These are phyloP conservation scores for Mobula hypostoma DNA, from an alignment of 2,113 vertebrate species.

Conservation along the genomic window DNA sequence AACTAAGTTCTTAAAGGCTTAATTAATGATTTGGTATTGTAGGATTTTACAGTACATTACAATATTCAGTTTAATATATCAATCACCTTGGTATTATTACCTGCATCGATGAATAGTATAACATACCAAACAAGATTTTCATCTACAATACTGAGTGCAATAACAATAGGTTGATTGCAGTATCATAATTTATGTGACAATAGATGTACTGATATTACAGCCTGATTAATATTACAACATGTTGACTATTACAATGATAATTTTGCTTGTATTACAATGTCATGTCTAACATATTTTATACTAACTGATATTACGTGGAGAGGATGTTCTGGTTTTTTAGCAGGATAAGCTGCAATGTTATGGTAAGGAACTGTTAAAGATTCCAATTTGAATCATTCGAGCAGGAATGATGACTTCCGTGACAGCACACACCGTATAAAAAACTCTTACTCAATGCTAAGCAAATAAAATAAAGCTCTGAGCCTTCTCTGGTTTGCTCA, in stretches of 20 bases:
- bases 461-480: not conserved
- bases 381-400: not conserved
- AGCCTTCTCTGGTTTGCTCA: too few species aligned
- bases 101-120: not conserved
- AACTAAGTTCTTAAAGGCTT: too few species aligned
- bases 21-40: not conserved
- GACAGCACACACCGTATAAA: not conserved
- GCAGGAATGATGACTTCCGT: not conserved
- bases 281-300: not conserved
- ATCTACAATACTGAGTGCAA: too few species aligned
- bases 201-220: not conserved
- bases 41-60: too few species aligned
- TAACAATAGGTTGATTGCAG: not conserved
- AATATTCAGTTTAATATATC: not conserved
- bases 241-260: not conserved
- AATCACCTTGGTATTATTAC: not conserved
- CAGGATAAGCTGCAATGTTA: not conserved
- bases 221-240: not conserved
- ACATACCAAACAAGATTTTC: not conserved
- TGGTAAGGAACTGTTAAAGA: not conserved
- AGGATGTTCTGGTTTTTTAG: not conserved
- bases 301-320: not conserved
- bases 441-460: not conserved
- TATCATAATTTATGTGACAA: not conserved
- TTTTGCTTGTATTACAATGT: not conserved